These are phyloP conservation scores for Mungos mungo DNA, from an alignment of 2,113 vertebrate species.

Conservation along the genomic window DNA sequence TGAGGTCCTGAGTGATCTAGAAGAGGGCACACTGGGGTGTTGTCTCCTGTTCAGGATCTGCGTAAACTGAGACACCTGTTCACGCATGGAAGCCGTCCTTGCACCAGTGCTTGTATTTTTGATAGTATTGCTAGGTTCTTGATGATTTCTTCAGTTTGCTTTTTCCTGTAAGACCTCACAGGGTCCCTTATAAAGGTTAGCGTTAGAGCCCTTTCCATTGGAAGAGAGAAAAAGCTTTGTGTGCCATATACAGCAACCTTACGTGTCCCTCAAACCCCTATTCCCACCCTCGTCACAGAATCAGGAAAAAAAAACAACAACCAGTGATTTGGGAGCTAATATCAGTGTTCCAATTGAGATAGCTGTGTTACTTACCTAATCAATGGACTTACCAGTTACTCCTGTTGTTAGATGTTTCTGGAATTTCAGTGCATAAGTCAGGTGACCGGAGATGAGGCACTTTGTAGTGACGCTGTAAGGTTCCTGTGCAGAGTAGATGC, in stretches of 20 bases:
- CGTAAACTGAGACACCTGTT: too few species aligned
- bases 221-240: background rate
- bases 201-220: background rate
- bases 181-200: background rate
- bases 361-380: background rate
- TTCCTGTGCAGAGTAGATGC: background rate
- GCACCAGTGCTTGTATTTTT: background rate
- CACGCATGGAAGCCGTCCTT: background rate
- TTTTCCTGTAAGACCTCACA: background rate
- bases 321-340: background rate
- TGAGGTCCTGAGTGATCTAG: background rate
- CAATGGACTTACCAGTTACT: background rate
- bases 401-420: background rate
- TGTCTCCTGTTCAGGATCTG: background rate
- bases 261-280: background rate
- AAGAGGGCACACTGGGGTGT: background rate
- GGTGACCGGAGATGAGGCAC: background rate
- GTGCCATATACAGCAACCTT: background rate
- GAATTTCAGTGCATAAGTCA: background rate
- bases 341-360: background rate
- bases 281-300: background rate
- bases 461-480: background rate
- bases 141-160: background rate
- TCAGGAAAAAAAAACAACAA: background rate
- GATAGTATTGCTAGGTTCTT: background rate